Evolutionary conservation across 2,888 invertebrate genomes (phyloP).

Genomic region (Glyphotaelius pellucidus): DNA sequence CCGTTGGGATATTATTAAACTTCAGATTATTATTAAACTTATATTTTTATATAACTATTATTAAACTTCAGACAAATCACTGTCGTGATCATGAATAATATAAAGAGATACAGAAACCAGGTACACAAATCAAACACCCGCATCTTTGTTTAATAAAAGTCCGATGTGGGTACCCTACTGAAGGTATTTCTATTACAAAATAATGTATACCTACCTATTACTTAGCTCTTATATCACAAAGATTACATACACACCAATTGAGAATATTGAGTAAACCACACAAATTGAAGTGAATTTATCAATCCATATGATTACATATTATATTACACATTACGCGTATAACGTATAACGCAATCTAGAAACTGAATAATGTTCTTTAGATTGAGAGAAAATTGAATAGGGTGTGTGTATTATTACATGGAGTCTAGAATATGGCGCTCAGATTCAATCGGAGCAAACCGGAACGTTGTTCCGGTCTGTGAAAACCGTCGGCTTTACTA

Average conservation of each 20-base stretch:
- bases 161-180: too few relatives aligned
- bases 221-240: not conserved
- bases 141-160: too few relatives aligned
- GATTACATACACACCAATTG: not conserved
- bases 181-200: not conserved
- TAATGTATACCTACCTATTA: not conserved
- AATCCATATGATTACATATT: not conserved
- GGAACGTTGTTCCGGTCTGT: not conserved
- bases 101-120: not conserved
- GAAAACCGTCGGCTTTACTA: not conserved
- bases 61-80: too few relatives aligned
- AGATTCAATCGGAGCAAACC: not conserved
- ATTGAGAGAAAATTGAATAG: not conserved
- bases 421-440: not conserved
- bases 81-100: not conserved
- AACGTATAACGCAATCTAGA: slow-evolving; percentile 1
- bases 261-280: not conserved
- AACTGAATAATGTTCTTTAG: slow-evolving; percentile 9
- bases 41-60: too few relatives aligned
- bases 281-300: not conserved
- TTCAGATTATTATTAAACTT: too few relatives aligned
- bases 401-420: not conserved
- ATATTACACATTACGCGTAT: not conserved
- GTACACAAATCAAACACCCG: not conserved
- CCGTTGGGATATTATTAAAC: too few relatives aligned